These are phyloP conservation scores for Porites rus DNA, from an alignment of 92 coral and sea anemone genomes.

Conservation along the genomic window DNA sequence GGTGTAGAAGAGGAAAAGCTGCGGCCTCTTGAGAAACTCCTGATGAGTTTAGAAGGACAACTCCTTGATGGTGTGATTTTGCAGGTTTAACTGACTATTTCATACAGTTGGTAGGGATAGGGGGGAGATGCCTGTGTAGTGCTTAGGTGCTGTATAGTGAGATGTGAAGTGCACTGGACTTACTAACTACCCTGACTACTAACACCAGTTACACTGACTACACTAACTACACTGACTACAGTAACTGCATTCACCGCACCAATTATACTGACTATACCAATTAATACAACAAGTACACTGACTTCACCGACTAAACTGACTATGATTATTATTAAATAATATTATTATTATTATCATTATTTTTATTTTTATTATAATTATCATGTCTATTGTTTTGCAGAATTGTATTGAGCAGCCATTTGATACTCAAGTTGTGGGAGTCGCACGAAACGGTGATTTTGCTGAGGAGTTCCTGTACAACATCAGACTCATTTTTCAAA, in stretches of 20 bases:
- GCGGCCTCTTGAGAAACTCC: slow-evolving; percentile 91
- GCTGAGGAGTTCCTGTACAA: slow-evolving; percentile 91
- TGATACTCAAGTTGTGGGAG: slow-evolving; percentile 77
- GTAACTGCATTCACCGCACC: too few relatives aligned
- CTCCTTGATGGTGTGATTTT: slow-evolving; percentile 95
- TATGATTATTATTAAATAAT: too few relatives aligned
- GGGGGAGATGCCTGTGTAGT: not conserved
- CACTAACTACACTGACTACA: too few relatives aligned
- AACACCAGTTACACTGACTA: too few relatives aligned
- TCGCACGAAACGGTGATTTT: slow-evolving; percentile 81
- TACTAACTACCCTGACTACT: too few relatives aligned
- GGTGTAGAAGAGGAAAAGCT: slow-evolving; percentile 93
- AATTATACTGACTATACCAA: too few relatives aligned
- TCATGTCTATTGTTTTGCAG: slow-evolving; percentile 43
- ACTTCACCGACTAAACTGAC: too few relatives aligned
- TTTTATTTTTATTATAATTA: not conserved
- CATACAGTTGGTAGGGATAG: not conserved
- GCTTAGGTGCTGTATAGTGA: too few relatives aligned
- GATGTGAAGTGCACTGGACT: too few relatives aligned
- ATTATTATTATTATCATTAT: too few relatives aligned
- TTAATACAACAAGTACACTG: too few relatives aligned
- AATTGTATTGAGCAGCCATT: slow-evolving; percentile 96
- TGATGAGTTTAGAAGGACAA: slow-evolving; percentile 97
- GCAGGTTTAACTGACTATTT: slow-evolving; percentile 61
- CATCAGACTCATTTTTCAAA: slow-evolving; percentile 83